A percentile compares a stretch with the other conserved stretches of the same genome.
phyloP scores from a whole-genome alignment of 2,113 vertebrate genomes.

The Scartelaos histophorus region DNA sequence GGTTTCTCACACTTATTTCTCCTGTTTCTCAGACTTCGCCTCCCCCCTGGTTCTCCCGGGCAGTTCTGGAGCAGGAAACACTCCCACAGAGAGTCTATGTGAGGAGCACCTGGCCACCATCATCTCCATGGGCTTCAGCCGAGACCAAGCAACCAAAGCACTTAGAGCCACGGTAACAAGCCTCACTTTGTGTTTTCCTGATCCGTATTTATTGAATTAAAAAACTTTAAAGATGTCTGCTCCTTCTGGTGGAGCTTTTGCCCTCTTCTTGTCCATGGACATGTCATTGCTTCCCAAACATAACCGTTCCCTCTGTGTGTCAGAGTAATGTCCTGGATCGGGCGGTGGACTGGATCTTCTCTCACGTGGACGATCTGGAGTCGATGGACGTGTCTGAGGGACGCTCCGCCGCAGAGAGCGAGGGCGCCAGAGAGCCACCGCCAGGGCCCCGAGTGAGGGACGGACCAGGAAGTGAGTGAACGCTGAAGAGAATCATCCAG shows the following conservation, averaged over 20 bases:
- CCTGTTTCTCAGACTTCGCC: conserved; percentile 84
- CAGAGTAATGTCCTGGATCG: conserved; percentile 94
- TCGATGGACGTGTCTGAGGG: conserved; percentile 98
- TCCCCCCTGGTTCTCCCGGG: conserved; percentile 91
- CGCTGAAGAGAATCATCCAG: no score
- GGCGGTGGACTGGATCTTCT: conserved; percentile 98
- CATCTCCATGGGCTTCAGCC: conserved; percentile 97
- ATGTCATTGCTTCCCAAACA: no score
- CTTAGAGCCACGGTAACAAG: conserved; percentile 88
- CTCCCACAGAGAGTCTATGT: conserved; percentile 84
- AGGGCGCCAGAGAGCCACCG: conserved; percentile 85
- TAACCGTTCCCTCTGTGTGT: neutral
- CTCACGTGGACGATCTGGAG: conserved; percentile 95
- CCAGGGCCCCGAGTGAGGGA: conserved; percentile 95
- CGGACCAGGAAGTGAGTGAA: conserved; percentile 87
- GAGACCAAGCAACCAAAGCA: conserved; percentile 94
- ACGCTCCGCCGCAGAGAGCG: conserved; percentile 90
- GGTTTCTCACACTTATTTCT: neutral
- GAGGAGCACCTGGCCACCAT: conserved; percentile 96
- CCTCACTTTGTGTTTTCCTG: conserved; percentile 11
- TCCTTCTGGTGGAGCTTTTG: no score
- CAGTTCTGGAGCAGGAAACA: conserved; percentile 82
- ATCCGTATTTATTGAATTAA: no score
- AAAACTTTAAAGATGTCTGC: no score
- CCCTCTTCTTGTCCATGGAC: no score